Conservation (phyloP, 2,113 vertebrate genomes). For the Peromyscus leucopus region DNA sequence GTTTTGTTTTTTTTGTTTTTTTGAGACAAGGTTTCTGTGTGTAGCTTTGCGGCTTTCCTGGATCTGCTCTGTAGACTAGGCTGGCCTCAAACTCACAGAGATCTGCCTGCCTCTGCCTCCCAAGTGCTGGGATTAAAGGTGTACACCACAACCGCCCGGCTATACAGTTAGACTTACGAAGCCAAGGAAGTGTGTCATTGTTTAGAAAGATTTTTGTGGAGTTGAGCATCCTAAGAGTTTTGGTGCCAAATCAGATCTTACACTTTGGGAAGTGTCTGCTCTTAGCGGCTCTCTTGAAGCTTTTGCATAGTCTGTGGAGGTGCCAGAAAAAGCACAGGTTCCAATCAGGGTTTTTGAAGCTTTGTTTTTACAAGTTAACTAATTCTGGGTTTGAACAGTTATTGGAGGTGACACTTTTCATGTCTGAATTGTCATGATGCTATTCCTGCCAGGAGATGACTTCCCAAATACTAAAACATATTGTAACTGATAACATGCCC, state of each 20-base stretch:
- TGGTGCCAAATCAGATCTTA: conserved; percentile 17
- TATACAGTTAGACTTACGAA: background rate
- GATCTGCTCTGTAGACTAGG: too few species aligned
- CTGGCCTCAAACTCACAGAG: too few species aligned
- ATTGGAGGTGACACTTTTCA: conserved; percentile 62
- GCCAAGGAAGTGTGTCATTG: background rate
- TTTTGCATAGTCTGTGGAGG: background rate
- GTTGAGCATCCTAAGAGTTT: background rate
- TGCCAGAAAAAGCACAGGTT: conserved; percentile 52
- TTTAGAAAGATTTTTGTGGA: conserved; percentile 44
- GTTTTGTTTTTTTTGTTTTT: too few species aligned
- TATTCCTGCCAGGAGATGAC: conserved; percentile 49
- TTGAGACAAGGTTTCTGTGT: too few species aligned
- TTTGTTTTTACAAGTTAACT: conserved; percentile 63
- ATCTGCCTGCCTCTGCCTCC: too few species aligned
- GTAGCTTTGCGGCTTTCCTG: too few species aligned
- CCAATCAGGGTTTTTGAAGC: conserved; percentile 50
- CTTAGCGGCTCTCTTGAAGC: background rate
- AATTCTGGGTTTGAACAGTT: conserved; percentile 67
- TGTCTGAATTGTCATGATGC: conserved; percentile 50
- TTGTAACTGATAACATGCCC: conserved; percentile 52
- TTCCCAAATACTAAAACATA: conserved; percentile 69
- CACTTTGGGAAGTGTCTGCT: background rate
- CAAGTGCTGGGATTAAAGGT: too few species aligned
- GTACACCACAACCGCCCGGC: too few species aligned